phyloP scores from a whole-genome alignment of 1,140 invertebrate genomes.

The Goniozus legneri region DNA sequence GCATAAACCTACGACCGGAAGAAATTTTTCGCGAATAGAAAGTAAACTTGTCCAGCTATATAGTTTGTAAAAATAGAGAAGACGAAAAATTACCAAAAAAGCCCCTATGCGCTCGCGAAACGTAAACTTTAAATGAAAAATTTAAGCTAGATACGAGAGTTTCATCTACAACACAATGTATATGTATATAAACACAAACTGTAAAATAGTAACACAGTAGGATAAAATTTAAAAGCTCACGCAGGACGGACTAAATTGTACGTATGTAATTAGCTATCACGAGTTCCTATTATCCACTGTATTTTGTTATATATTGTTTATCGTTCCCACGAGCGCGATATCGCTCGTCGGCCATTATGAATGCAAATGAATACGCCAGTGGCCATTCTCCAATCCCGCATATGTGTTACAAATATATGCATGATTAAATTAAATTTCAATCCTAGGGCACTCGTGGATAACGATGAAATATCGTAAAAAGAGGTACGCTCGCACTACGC shows the following conservation, averaged over 20 bases:
- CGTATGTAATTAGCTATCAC: conserved; percentile 15
- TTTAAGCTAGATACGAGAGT: neutral
- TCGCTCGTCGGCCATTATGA: conserved; percentile 12
- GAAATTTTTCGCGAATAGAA: too few relatives aligned
- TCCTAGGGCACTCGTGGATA: neutral
- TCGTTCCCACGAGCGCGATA: conserved; percentile 12
- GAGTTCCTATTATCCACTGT: conserved; percentile 10
- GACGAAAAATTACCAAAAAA: neutral
- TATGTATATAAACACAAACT: too few relatives aligned
- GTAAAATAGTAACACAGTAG: neutral
- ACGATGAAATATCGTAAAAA: neutral
- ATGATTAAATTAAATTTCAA: conserved; percentile 8
- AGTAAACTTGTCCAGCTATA: too few relatives aligned
- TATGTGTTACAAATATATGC: neutral
- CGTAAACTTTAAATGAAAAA: neutral
- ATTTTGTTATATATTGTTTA: conserved; percentile 24
- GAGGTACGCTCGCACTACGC: neutral
- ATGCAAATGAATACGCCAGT: conserved; percentile 19
- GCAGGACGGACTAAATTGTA: neutral
- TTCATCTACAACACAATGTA: neutral
- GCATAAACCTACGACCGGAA: too few relatives aligned
- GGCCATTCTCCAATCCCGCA: neutral
- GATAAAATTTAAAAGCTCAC: neutral
- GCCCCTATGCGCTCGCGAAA: neutral
- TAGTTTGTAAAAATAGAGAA: too few relatives aligned